Percentiles rank a stretch among this genome's conserved stretches.
Evolutionary conservation across 2,797 vertebrate genomes (phyloP).

Genomic region (Alcedo quadribrachys): DNA sequence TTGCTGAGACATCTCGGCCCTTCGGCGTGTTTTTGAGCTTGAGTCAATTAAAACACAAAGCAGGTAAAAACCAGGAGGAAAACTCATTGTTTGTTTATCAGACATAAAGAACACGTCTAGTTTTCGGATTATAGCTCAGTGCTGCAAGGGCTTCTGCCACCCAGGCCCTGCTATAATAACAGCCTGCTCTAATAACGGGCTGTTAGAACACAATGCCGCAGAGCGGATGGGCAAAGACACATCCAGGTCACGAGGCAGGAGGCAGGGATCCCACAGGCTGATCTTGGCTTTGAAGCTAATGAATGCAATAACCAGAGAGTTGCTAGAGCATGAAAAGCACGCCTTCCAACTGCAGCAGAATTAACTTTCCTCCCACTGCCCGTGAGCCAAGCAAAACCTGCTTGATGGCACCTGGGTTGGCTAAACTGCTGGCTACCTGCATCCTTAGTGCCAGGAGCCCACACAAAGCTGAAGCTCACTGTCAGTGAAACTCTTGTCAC

Average conservation of each 20-base stretch:
- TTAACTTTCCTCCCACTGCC: neutral
- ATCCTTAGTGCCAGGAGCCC: neutral
- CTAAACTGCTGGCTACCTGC: neutral
- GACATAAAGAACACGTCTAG: neutral
- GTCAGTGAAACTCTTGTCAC: neutral
- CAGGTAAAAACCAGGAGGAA: neutral
- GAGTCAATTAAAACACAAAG: neutral
- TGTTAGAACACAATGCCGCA: neutral
- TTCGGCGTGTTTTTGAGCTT: neutral
- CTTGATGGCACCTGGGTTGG: neutral
- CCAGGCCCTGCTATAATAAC: neutral
- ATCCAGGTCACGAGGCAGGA: neutral
- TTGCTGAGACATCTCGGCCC: neutral
- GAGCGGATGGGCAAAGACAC: neutral
- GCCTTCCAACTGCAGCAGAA: neutral
- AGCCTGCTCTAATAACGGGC: constrained; percentile 33
- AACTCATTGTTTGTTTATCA: constrained; percentile 22
- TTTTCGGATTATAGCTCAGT: constrained; percentile 27
- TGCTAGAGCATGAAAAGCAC: neutral
- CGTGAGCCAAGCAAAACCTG: neutral
- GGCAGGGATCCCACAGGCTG: constrained; percentile 16
- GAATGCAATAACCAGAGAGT: neutral
- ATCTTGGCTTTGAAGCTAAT: constrained; percentile 16
- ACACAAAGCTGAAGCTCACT: neutral
- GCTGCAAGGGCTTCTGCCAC: neutral